Evolutionary conservation across 2,113 vertebrate genomes (phyloP), one percentile per base, ranked within the genome.

Genomic region (Deroptyus accipitrinus): DNA sequence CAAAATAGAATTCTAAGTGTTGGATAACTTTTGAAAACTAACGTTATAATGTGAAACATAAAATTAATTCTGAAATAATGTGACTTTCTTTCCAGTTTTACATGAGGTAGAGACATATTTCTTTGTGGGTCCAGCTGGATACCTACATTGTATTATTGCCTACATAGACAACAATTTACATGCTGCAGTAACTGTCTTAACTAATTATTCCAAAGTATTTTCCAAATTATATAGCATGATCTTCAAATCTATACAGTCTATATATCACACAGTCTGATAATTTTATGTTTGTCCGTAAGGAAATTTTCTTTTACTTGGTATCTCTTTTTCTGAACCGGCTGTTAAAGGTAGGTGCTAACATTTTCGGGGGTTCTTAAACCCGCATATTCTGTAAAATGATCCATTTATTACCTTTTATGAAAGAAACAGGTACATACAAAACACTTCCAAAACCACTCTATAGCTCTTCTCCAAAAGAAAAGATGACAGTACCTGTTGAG

Each of bases 401-500:
- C 30, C 2, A 51, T 35, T 87, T 68, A 52, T 25, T 35, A 35
- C 41, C 17, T 54, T 74, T 84, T 49, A 89, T 44, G 42, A 72
- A 84, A 51, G n/a, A 52, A 78, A 63, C 0, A 77, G 17, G 31
- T 35, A n/a, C 7, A 76, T 12, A 31, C 9, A 69, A 88, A 81
- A 31, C 16, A 42, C 19, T 37, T 6, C 25, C 22, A 37, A 74
- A n/a, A 66, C 3, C 41, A 62, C 4, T 46, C 27, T 37, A 39
- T 0, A 1, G 13, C 13, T 46, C 16, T 67, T 72, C 39, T 70
- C 3, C 0, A 80, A 25, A 95, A 81, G 27, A 77, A 90, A 79
- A 41, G 44, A 37, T 70, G 20, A 74, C 33, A 54, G 30, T 98
- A 99, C 99, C 99, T 99, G 98, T 83, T 92, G 83, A 83, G 95